Conservation (phyloP, 2,113 vertebrate species). For the Piaya cayana region DNA sequence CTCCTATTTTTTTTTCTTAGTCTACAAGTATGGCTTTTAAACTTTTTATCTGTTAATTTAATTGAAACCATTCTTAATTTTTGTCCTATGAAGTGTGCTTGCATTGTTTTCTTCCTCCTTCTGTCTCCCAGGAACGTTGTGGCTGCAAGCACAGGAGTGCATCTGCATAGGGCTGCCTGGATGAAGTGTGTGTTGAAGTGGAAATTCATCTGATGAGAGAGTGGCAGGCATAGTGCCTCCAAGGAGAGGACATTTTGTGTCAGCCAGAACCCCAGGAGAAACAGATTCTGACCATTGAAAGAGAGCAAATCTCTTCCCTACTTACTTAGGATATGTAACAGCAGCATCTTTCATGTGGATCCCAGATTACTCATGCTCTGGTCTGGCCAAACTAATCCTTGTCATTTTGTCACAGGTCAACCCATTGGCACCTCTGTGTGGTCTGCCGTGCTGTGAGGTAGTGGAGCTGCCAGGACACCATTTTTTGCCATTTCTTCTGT, state of each 20-base stretch:
- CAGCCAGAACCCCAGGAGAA: neutral
- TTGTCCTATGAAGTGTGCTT: neutral
- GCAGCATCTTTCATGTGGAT: accelerated
- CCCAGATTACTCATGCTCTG: accelerated
- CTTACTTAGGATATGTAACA: neutral
- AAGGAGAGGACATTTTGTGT: neutral
- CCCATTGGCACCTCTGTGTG: accelerated
- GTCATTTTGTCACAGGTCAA: neutral
- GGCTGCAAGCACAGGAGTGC: neutral
- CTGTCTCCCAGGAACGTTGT: neutral
- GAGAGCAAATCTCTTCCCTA: neutral
- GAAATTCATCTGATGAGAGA: neutral
- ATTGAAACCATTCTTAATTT: neutral
- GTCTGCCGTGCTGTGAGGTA: neutral
- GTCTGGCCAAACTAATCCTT: neutral
- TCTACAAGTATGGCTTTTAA: neutral
- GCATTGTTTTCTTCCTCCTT: neutral
- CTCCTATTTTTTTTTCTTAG: neutral
- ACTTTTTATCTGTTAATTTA: neutral
- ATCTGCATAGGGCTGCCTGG: neutral
- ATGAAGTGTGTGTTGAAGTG: neutral
- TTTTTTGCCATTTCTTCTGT: neutral
- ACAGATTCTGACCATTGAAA: neutral
- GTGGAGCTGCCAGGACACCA: neutral
- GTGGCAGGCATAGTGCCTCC: too few species aligned